phyloP scores from a whole-genome alignment of 2,888 invertebrate genomes.

The Cinara cedri region DNA sequence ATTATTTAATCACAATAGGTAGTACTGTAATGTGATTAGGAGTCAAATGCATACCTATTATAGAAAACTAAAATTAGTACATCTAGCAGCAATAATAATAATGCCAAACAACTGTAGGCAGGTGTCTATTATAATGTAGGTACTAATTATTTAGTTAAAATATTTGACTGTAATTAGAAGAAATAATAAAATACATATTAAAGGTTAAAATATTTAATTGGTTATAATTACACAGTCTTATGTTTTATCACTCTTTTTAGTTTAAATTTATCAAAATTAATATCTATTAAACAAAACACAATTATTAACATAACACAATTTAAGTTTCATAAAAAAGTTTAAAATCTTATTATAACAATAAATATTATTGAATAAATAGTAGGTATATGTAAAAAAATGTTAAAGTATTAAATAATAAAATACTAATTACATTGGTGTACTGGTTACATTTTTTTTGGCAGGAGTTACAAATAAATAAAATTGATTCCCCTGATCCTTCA shows the following conservation, averaged over 20 bases:
- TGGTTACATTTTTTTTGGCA: constrained; percentile 29
- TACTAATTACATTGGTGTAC: no score
- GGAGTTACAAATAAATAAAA: constrained; percentile 19
- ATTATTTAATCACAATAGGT: constrained; percentile 25
- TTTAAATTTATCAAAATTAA: background rate
- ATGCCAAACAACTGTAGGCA: constrained; percentile 8
- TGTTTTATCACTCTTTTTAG: background rate
- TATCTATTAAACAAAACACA: background rate
- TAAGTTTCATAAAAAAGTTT: background rate
- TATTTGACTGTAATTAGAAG: constrained; percentile 22
- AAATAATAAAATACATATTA: constrained; percentile 25
- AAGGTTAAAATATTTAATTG: constrained; percentile 14
- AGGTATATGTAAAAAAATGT: no score
- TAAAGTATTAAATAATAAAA: background rate
- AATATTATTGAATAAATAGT: no score
- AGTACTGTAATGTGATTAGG: background rate
- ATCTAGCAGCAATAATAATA: constrained; percentile 6
- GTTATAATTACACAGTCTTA: constrained; percentile 25
- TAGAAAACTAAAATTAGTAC: constrained; percentile 23
- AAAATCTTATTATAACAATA: background rate
- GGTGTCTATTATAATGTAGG: constrained; percentile 2
- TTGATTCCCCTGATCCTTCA: constrained; percentile 3
- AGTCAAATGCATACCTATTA: constrained; percentile 10
- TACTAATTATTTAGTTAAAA: constrained; percentile 14
- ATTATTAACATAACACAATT: background rate